A percentile compares a stretch with the other conserved stretches of the same genome.
Conservation (phyloP, 30 jellyfish, hydroid and myxozoan species). For the Euphysa ruthae region DNA sequence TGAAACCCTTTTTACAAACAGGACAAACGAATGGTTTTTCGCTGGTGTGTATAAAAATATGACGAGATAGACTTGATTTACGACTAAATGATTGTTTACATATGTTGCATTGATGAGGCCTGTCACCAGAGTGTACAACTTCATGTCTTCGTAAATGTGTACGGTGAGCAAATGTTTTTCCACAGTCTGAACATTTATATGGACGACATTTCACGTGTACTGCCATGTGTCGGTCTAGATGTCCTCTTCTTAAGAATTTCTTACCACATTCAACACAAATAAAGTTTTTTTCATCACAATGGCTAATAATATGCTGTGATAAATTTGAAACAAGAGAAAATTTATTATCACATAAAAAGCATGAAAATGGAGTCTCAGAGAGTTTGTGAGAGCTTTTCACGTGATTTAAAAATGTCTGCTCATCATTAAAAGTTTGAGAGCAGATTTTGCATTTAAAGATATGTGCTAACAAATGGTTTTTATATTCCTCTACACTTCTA, state of each 20-base stretch:
- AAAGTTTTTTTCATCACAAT: conserved; percentile 21
- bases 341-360: conserved; percentile 19
- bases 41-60: conserved; percentile 31
- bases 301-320: conserved; percentile 11
- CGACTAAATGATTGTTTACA: conserved; percentile 42
- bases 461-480: conserved; percentile 15
- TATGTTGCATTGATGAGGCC: conserved; percentile 31
- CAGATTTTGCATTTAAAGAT: conserved; percentile 24
- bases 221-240: conserved; percentile 21
- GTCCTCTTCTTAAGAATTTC: conserved; percentile 1
- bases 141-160: conserved; percentile 34
- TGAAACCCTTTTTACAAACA: conserved; percentile 29
- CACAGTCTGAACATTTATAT: conserved; percentile 21
- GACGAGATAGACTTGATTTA: conserved; percentile 35
- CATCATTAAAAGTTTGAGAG: conserved; percentile 6
- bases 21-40: conserved; percentile 43
- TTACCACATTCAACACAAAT: conserved; percentile 19
- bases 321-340: conserved; percentile 14
- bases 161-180: conserved; percentile 22
- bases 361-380: conserved; percentile 7
- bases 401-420: conserved; percentile 6
- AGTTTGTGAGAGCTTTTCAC: conserved; percentile 6
- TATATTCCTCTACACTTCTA: conserved; percentile 1
- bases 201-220: conserved; percentile 20
- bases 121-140: conserved; percentile 30